These are phyloP conservation scores for Drosophila oshimai DNA, from an alignment of 1,140 invertebrate species.

Conservation along the genomic window DNA sequence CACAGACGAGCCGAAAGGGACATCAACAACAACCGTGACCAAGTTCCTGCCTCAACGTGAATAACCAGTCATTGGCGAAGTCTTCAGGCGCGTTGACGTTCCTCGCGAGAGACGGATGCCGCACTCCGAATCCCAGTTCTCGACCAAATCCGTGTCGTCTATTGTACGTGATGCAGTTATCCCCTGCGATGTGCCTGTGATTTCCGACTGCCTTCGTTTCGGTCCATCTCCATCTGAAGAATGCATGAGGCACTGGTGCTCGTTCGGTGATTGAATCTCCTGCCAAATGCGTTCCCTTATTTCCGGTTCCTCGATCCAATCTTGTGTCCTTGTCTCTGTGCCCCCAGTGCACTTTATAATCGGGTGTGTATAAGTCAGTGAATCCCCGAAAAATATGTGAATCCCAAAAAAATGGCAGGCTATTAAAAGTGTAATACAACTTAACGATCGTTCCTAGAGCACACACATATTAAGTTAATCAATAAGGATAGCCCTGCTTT, in stretches of 20 bases:
- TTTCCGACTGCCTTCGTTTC: conserved; percentile 11
- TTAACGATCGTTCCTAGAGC: conserved; percentile 40
- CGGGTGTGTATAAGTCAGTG: conserved; percentile 9
- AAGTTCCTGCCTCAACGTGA: conserved; percentile 31
- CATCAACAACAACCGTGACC: conserved; percentile 37
- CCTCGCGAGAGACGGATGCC: conserved; percentile 22
- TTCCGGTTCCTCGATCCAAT: conserved; percentile 15
- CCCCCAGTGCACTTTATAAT: conserved; percentile 5
- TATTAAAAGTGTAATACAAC: not conserved
- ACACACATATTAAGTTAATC: conserved; percentile 25
- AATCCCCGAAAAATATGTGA: not conserved
- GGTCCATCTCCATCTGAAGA: conserved; percentile 11
- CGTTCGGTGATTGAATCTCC: conserved; percentile 2
- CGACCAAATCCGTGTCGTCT: conserved; percentile 35
- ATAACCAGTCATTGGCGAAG: conserved; percentile 71
- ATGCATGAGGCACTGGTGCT: conserved; percentile 22
- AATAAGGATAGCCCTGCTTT: conserved; percentile 27
- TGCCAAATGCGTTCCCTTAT: conserved; percentile 19
- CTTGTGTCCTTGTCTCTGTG: conserved; percentile 13
- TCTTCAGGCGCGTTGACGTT: conserved; percentile 65
- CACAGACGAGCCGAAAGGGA: not conserved
- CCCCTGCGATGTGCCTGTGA: conserved; percentile 10
- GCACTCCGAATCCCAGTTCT: not conserved
- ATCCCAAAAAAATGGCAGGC: not conserved
- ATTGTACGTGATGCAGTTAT: conserved; percentile 34